Conservation (phyloP, 2,113 vertebrate genomes). For the Ptilonorhynchus violaceus region DNA sequence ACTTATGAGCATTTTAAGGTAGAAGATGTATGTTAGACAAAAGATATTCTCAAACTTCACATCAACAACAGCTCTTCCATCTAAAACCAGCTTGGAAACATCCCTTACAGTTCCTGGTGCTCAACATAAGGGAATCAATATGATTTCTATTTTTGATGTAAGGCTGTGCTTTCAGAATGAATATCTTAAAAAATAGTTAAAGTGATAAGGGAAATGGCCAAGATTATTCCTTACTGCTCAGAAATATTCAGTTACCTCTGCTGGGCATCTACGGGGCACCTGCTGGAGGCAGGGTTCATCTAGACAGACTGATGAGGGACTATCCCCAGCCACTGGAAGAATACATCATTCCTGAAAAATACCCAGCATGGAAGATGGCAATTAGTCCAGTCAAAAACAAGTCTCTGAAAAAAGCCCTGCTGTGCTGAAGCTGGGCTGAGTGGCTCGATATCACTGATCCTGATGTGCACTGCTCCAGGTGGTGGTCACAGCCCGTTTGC, state of each 20-base stretch:
- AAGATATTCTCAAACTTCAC: background rate
- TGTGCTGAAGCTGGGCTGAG: background rate
- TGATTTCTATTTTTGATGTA: background rate
- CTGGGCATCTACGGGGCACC: background rate
- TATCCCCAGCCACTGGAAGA: background rate
- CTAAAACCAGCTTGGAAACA: background rate
- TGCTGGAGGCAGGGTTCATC: background rate
- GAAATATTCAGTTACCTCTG: background rate
- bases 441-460: fast-evolving
- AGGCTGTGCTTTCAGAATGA: background rate
- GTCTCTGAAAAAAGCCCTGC: background rate
- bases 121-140: background rate
- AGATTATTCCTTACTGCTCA: background rate
- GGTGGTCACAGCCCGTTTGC: fast-evolving
- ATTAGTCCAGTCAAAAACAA: background rate
- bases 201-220: background rate
- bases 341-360: background rate
- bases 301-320: background rate
- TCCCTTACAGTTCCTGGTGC: background rate
- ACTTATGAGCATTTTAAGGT: background rate
- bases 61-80: background rate
- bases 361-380: background rate
- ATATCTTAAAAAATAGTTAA: background rate
- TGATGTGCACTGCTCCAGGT: background rate
- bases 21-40: background rate